Percentiles rank a stretch among this genome's conserved stretches.
Evolutionary conservation across 2,888 invertebrate species (phyloP).

Genomic region (Harpalus rufipes): DNA sequence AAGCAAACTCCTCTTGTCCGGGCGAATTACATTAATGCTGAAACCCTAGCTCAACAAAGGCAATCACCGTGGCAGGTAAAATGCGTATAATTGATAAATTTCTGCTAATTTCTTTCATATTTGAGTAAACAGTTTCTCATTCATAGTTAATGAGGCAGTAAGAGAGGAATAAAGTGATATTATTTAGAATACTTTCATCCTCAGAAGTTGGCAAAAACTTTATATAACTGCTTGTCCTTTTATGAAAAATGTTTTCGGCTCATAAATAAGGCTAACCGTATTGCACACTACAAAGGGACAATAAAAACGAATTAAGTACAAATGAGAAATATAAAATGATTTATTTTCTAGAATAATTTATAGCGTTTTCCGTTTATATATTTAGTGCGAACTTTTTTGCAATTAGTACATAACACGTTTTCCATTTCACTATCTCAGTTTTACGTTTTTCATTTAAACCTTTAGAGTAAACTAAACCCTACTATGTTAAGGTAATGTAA

Average conservation of each 20-base stretch:
- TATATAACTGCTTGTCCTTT: slow-evolving; percentile 15
- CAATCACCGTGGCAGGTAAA: neutral
- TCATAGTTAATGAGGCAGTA: neutral
- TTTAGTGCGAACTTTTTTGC: too few relatives aligned
- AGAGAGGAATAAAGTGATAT: neutral
- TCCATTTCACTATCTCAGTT: too few relatives aligned
- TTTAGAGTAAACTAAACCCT: too few relatives aligned
- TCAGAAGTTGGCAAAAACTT: slow-evolving; percentile 6
- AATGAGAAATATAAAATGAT: slow-evolving; percentile 19
- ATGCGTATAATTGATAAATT: neutral
- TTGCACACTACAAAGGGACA: slow-evolving; percentile 23
- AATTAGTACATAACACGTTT: too few relatives aligned
- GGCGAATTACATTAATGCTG: too few relatives aligned
- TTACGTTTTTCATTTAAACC: too few relatives aligned
- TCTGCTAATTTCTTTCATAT: neutral
- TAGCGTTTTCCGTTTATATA: too few relatives aligned
- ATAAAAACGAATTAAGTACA: slow-evolving; percentile 26
- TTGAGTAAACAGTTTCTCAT: neutral
- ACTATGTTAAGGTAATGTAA: too few relatives aligned
- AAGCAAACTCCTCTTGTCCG: too few relatives aligned
- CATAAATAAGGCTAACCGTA: slow-evolving; percentile 3
- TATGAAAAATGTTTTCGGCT: neutral
- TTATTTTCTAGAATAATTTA: too few relatives aligned
- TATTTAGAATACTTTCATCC: neutral
- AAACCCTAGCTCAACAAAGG: too few relatives aligned